phyloP scores from a whole-genome alignment of 2,113 vertebrate species.

The Ascaphus truei region DNA sequence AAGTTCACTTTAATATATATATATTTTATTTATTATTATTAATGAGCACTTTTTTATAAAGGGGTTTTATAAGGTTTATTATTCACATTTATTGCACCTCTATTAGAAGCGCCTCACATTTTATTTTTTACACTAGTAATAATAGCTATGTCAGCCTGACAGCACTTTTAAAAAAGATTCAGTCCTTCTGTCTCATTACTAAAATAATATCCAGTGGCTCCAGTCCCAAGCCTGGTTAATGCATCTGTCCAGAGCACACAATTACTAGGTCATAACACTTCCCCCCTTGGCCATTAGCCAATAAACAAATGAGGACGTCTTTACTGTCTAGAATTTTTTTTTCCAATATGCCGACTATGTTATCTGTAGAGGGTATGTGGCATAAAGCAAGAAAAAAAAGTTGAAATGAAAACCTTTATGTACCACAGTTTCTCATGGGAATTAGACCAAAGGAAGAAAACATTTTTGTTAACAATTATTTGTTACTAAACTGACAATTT shows the following conservation, averaged over 20 bases:
- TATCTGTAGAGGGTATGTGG: conserved; percentile 69
- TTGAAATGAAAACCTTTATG: conserved; percentile 69
- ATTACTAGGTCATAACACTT: conserved; percentile 86
- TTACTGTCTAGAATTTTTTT: conserved; percentile 70
- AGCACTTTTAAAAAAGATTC: conserved; percentile 71
- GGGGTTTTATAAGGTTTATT: too few species aligned
- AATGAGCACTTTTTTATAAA: too few species aligned
- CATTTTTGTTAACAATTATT: conserved; percentile 61
- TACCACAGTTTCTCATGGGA: conserved; percentile 65
- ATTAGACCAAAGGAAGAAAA: conserved; percentile 61
- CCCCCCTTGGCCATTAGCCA: conserved; percentile 77
- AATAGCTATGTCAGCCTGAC: conserved; percentile 66
- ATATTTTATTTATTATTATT: too few species aligned
- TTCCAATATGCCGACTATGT: conserved; percentile 81
- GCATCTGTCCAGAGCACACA: conserved; percentile 86
- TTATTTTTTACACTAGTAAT: too few species aligned
- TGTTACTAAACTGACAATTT: conserved; percentile 46
- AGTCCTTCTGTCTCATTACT: conserved; percentile 74
- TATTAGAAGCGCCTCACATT: too few species aligned
- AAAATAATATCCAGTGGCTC: conserved; percentile 91
- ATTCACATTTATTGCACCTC: too few species aligned
- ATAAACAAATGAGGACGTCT: conserved; percentile 74
- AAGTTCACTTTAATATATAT: too few species aligned
- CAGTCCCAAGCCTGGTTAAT: conserved; percentile 87
- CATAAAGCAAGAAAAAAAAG: conserved; percentile 61